Conservation (phyloP, 2,797 vertebrate species). For the Pelodytes ibericus region DNA sequence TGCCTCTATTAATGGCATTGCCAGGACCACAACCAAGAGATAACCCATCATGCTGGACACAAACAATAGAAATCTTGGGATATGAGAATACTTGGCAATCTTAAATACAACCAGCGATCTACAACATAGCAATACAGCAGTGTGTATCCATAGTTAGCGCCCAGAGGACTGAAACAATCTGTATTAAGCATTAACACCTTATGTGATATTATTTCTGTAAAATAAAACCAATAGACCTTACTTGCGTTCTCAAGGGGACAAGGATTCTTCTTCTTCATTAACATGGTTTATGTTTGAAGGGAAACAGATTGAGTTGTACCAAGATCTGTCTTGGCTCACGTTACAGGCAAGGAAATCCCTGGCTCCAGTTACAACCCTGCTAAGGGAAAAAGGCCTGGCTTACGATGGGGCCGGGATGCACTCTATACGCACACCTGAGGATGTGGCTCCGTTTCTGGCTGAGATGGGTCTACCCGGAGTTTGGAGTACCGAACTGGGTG, state of each 20-base stretch:
- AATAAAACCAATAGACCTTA: neutral
- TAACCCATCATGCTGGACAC: conserved; percentile 3
- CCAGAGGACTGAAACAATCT: neutral
- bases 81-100: neutral
- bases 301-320: too few relatives aligned
- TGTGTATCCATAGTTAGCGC: neutral
- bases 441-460: too few relatives aligned
- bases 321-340: too few relatives aligned
- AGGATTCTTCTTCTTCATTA: conserved; percentile 19
- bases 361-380: too few relatives aligned
- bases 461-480: too few relatives aligned
- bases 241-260: neutral
- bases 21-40: conserved; percentile 18
- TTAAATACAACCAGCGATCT: conserved; percentile 1
- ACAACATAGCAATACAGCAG: neutral
- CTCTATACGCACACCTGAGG: too few relatives aligned
- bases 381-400: too few relatives aligned
- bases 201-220: neutral
- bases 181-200: neutral
- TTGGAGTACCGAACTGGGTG: too few relatives aligned
- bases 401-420: too few relatives aligned
- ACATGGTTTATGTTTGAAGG: too few relatives aligned
- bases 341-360: too few relatives aligned
- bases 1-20: conserved; percentile 4
- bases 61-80: conserved; percentile 5